Percentiles rank a stretch among this genome's conserved stretches.
Conservation (phyloP, 2,113 vertebrate species). For the Tachuris rubrigastra region DNA sequence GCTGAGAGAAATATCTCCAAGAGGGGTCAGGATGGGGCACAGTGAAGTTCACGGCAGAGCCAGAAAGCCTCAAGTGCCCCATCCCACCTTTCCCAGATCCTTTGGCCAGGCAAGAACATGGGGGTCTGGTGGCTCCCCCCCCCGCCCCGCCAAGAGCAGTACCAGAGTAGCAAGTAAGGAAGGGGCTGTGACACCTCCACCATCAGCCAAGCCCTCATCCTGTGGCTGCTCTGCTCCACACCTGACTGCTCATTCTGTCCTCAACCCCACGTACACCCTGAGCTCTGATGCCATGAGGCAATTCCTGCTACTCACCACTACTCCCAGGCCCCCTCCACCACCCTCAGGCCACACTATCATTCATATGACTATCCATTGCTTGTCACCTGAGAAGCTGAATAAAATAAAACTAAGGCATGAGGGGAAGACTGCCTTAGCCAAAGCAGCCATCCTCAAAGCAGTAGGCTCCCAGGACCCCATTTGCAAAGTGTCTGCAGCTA, state of each 20-base stretch:
- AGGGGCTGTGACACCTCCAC: not conserved
- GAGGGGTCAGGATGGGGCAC: not conserved
- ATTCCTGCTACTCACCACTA: not conserved
- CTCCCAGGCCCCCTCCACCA: not conserved
- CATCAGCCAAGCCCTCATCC: not conserved
- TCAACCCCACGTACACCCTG: rapidly evolving
- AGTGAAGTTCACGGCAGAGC: not conserved
- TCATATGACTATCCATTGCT: not conserved
- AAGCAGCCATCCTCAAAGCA: not conserved
- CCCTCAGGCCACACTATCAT: rapidly evolving
- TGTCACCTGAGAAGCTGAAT: not conserved
- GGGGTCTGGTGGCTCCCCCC: rapidly evolving
- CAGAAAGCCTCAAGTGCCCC: rapidly evolving
- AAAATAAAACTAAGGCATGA: not conserved
- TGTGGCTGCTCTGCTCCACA: not conserved
- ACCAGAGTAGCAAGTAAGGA: not conserved
- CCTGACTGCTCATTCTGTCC: not conserved
- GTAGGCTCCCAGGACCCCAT: not conserved
- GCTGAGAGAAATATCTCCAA: not conserved
- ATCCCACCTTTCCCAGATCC: not conserved
- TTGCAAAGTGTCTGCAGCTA: not conserved
- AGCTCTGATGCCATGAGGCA: not conserved
- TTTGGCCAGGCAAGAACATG: not conserved
- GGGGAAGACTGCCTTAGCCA: not conserved
- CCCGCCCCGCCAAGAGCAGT: not conserved